phyloP scores from a whole-genome alignment of 2,888 invertebrate genomes.

The Dinocampus coccinellae region DNA sequence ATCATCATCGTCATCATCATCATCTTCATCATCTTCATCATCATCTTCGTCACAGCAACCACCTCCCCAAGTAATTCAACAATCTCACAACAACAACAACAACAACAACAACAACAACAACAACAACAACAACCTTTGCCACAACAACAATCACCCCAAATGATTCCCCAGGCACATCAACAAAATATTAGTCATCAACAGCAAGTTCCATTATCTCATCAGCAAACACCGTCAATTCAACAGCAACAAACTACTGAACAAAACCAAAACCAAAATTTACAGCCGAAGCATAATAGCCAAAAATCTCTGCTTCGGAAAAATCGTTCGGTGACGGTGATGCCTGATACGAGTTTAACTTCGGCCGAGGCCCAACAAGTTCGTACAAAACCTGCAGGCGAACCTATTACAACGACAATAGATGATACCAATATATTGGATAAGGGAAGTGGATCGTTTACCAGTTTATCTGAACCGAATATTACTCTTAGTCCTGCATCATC shows the following conservation, averaged over 20 bases:
- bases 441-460: constrained; percentile 65
- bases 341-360: constrained; percentile 72
- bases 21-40: too few relatives aligned
- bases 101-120: constrained; percentile 66
- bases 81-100: constrained; percentile 28
- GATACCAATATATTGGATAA: constrained; percentile 71
- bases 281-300: constrained; percentile 66
- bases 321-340: constrained; percentile 70
- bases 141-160: constrained; percentile 66
- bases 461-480: constrained; percentile 63
- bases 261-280: constrained; percentile 60
- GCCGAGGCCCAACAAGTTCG: constrained; percentile 74
- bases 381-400: constrained; percentile 65
- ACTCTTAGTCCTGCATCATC: constrained; percentile 52
- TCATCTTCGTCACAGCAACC: constrained; percentile 32
- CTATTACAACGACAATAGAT: constrained; percentile 67
- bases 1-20: too few relatives aligned
- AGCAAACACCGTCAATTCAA: constrained; percentile 69
- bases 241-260: constrained; percentile 61
- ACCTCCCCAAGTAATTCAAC: constrained; percentile 27
- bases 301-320: constrained; percentile 72
- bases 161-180: constrained; percentile 65
- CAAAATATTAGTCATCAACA: constrained; percentile 60
- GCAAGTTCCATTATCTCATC: constrained; percentile 58
- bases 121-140: constrained; percentile 35